A percentile compares a stretch with the other conserved stretches of the same genome.
Conservation (phyloP, 2,797 vertebrate species). For the Lacerta viridis region DNA sequence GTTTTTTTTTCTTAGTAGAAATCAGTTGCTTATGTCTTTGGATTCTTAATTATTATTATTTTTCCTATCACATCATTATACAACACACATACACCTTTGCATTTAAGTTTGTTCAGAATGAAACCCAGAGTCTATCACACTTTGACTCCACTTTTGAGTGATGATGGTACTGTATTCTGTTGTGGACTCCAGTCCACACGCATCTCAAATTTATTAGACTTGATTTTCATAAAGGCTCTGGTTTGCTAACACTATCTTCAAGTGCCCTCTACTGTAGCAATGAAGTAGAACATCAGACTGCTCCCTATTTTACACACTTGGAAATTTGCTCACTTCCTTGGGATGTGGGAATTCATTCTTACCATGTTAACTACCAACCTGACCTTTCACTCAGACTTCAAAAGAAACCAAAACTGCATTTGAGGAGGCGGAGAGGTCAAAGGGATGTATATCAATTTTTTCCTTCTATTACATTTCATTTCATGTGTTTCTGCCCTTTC, state of each 20-base stretch:
- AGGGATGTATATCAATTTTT: slow-evolving; percentile 31
- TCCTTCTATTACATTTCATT: slow-evolving; percentile 40
- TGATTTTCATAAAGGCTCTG: not conserved
- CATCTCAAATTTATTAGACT: not conserved
- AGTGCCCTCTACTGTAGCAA: slow-evolving; percentile 76
- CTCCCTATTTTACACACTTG: not conserved
- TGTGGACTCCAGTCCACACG: not conserved
- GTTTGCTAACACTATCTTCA: slow-evolving; percentile 58
- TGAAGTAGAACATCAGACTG: slow-evolving; percentile 33
- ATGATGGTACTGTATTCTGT: not conserved
- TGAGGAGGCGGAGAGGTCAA: slow-evolving; percentile 14
- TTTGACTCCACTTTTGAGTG: slow-evolving; percentile 45
- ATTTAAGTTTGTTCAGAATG: slow-evolving; percentile 31
- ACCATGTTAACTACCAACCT: slow-evolving; percentile 26
- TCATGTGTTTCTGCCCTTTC: not conserved
- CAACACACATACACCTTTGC: not conserved
- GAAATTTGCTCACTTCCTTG: slow-evolving; percentile 28
- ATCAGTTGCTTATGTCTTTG: not conserved
- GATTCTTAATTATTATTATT: slow-evolving; percentile 29
- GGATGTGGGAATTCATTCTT: slow-evolving; percentile 33
- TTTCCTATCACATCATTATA: not conserved
- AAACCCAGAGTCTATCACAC: not conserved
- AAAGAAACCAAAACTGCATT: slow-evolving; percentile 28
- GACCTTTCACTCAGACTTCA: slow-evolving; percentile 27
- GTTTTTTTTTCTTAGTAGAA: slow-evolving; percentile 10